Evolutionary conservation across 2,113 vertebrate species (phyloP), one percentile per base, ranked within the genome.

Genomic region (Corythornis madagascariensis): DNA sequence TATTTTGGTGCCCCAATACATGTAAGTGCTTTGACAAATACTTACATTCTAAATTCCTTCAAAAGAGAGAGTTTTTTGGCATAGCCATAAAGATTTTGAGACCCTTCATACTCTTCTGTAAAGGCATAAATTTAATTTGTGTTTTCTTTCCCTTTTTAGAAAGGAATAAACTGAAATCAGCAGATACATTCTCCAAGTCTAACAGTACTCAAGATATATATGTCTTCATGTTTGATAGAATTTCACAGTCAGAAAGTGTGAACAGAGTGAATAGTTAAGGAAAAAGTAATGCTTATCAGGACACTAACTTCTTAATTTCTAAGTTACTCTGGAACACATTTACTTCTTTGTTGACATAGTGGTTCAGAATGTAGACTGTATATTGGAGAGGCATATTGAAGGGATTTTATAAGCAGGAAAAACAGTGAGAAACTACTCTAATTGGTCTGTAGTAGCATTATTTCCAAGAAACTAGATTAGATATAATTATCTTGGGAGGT

Each of bases 381-480:
- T 52, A n/a, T 52, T 63, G 20, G 87, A 73, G 38, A 38, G 29
- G 3, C n/a, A 15, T 80, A 45, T 10, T 43, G 60, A 83, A 69
- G 28, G 29, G 48, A 25, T 59, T 85, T 38, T 64, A 29, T 66
- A 91, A 88, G 65, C 47, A 60, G 47, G 8, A 76, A 89, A 89
- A 81, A 5, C 25, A 56, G 60, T 11, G 42, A 88, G 38, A 91
- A 92, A 5, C 57, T 82, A 57, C 20, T 95, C 65, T 87, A 89
- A 86, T 48, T 95, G 78, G 50, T 88, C 57, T 79, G 72, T n/a
- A 57, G 79, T 93, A 91, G 74, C 86, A 38, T 24, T 91, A 89
- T 95, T 96, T 94, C 74, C 74, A 82, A 88, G 92, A 78, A 69
- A 83, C 92, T 92, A 86, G 70, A 93, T 94, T 63, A 96, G 89